phyloP scores from a whole-genome alignment of 2,113 vertebrate genomes.

The Brienomyrus longianalis region DNA sequence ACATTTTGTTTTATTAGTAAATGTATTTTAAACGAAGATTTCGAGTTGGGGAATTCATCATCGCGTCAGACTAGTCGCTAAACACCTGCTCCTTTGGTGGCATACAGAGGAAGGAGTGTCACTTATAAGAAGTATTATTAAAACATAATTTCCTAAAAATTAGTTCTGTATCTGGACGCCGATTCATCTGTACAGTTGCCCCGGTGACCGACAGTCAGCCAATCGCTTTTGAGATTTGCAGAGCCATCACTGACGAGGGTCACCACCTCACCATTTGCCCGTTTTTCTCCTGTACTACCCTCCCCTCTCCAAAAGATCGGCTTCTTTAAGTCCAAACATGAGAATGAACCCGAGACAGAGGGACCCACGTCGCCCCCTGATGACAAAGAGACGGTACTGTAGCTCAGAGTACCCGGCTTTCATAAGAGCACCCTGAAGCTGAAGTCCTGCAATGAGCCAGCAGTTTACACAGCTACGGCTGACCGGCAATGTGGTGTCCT shows the following conservation, averaged over 20 bases:
- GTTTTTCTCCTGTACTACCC: neutral
- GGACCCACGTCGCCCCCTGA: neutral
- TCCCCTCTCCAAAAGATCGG: neutral
- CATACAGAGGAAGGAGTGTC: neutral
- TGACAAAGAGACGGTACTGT: neutral
- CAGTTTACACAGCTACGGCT: neutral
- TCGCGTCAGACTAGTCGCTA: neutral
- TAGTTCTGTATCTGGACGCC: neutral
- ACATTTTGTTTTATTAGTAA: neutral
- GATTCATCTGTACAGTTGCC: neutral
- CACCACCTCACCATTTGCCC: neutral
- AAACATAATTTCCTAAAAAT: neutral
- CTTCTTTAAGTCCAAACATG: neutral
- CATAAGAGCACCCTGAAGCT: neutral
- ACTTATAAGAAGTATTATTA: neutral
- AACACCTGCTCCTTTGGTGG: neutral
- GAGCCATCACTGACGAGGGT: neutral
- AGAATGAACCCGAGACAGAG: neutral
- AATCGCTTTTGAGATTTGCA: neutral
- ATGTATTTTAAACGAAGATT: neutral
- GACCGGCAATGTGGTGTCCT: neutral
- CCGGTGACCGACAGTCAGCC: neutral
- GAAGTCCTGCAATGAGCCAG: neutral
- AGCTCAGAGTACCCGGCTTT: neutral
- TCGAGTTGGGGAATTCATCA: neutral